Evolutionary conservation across 2,797 vertebrate genomes (phyloP), one percentile per base, ranked within the genome.

Genomic region (Remorina albescens): DNA sequence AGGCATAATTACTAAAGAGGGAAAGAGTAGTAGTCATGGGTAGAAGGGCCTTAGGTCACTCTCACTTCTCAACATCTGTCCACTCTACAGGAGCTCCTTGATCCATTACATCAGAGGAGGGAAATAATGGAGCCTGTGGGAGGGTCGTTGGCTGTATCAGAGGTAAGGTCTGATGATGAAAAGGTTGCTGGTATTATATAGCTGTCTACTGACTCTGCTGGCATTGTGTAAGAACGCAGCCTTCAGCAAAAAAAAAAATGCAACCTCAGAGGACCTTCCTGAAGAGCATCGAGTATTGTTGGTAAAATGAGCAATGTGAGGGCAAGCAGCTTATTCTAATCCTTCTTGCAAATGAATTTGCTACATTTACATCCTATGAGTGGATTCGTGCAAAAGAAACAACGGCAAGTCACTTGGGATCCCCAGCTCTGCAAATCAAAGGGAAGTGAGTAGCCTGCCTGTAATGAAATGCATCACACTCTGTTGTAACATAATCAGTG

Each of bases 1-100:
- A 85, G 86, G 81, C 82, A 80, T 85, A 83, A 90, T 88, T 92
- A 87, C 79, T 74, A 78, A 80, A 71, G 59, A 76, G 64, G 56
- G 67, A 76, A 81, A 72, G 42, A 73, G 55, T 76, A 78, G 72
- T 67, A 69, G 63, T 63, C 37, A 5, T 58, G 55, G 68, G 76
- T 76, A 71, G 67, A 84, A 63, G 54, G 74, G 79, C 77, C 76
- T 75, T 71, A 63, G 81, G 74, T 83, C 79, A 67, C 15, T 36
- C 73, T 76, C 53, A 44, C 67, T 71, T 80, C 66, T 36, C 71
- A 77, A 82, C 86, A 89, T 89, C 82, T 90, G 86, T 78, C 89
- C 62, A 47, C 84, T 71, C 83, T 78, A 49, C 81, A 74, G 77
- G 68, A 90, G 61, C 49, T 62, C 79, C 86, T 85, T 81, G 75